phyloP scores from a whole-genome alignment of 2,113 vertebrate genomes.

The Oostethus manadensis region DNA sequence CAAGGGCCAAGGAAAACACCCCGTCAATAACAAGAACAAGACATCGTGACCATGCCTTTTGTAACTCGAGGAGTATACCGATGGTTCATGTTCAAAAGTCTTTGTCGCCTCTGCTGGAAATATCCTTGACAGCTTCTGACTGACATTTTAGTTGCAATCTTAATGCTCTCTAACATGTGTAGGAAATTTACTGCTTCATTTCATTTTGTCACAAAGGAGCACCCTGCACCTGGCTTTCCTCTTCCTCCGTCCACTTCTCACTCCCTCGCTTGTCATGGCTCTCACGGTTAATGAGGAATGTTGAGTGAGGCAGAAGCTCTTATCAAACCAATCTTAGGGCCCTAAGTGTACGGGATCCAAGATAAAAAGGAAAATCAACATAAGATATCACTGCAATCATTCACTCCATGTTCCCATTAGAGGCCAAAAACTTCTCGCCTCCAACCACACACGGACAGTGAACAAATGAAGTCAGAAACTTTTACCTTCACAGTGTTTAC shows the following conservation, averaged over 20 bases:
- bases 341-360: constrained; percentile 15
- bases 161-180: constrained; percentile 67
- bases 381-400: constrained; percentile 11
- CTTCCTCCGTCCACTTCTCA: constrained; percentile 13
- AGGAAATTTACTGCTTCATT: constrained; percentile 70
- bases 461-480: neutral
- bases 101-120: constrained; percentile 48
- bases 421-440: constrained; percentile 1
- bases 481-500: constrained; percentile 97
- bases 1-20: constrained; percentile 56
- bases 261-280: constrained; percentile 22
- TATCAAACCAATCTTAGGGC: constrained; percentile 35
- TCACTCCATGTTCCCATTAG: neutral
- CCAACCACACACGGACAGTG: constrained; percentile 18
- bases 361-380: constrained; percentile 24
- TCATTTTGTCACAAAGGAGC: constrained; percentile 59
- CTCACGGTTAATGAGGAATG: constrained; percentile 51
- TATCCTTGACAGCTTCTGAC: constrained; percentile 51
- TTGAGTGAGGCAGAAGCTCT: constrained; percentile 46
- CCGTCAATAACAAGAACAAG: constrained; percentile 33
- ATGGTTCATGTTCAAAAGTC: constrained; percentile 51
- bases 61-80: constrained; percentile 51
- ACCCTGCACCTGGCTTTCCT: constrained; percentile 55
- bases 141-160: constrained; percentile 53
- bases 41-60: constrained; percentile 58